These are phyloP conservation scores for Drosophila siamana DNA, from an alignment of 2,888 invertebrate species.

Conservation along the genomic window DNA sequence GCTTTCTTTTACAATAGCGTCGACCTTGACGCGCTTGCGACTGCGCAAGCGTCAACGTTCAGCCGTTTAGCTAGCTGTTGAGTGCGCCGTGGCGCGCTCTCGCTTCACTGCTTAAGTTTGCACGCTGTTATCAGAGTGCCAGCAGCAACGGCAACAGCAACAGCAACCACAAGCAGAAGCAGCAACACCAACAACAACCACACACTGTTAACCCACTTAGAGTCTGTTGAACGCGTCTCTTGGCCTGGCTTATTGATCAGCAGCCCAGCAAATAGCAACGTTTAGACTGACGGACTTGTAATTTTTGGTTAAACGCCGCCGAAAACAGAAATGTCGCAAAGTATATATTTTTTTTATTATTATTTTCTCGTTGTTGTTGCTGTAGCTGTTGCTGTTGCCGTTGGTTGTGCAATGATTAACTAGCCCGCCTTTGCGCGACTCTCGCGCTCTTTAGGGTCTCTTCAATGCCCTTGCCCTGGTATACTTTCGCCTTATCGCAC, in stretches of 20 bases:
- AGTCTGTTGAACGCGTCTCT: constrained; percentile 75
- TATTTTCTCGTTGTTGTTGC: constrained; percentile 15
- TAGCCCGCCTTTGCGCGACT: constrained; percentile 58
- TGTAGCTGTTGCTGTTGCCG: constrained; percentile 24
- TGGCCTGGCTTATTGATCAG: constrained; percentile 64
- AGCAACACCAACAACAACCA: constrained; percentile 25
- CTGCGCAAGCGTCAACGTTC: constrained; percentile 72
- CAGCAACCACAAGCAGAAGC: not conserved
- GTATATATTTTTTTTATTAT: constrained; percentile 27
- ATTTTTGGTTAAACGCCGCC: constrained; percentile 55
- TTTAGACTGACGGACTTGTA: constrained; percentile 58
- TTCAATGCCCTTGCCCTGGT: constrained; percentile 27
- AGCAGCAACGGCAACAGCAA: constrained; percentile 17
- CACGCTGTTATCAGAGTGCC: constrained; percentile 59
- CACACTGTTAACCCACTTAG: constrained; percentile 72
- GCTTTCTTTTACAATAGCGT: constrained; percentile 81
- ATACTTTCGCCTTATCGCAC: not conserved
- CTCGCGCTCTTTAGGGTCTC: constrained; percentile 50
- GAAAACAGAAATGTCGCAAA: constrained; percentile 73
- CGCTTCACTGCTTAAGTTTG: constrained; percentile 49
- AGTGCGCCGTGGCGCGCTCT: constrained; percentile 20
- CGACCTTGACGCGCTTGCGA: constrained; percentile 76
- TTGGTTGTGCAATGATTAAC: constrained; percentile 69
- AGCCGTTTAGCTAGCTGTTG: constrained; percentile 4
- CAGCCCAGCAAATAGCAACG: constrained; percentile 62